A percentile compares a stretch with the other conserved stretches of the same genome.
Evolutionary conservation across 2,797 vertebrate genomes (phyloP).

Genomic region (Botia almorhae): DNA sequence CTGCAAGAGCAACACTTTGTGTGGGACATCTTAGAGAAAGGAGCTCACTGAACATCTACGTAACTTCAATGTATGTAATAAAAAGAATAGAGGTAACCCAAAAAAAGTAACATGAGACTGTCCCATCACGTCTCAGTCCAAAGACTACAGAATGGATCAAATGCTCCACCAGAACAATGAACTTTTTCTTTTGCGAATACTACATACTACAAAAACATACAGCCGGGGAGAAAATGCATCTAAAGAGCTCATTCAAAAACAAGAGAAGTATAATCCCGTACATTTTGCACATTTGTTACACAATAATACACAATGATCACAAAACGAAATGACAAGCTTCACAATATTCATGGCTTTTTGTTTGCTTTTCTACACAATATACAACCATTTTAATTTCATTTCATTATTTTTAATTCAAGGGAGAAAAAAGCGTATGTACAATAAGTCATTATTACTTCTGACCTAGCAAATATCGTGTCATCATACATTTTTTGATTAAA

Average conservation of each 20-base stretch:
- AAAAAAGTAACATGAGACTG: constrained; percentile 57
- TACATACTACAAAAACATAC: constrained; percentile 69
- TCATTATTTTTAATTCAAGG: constrained; percentile 84
- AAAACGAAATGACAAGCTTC: constrained; percentile 90
- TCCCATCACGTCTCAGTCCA: constrained; percentile 53
- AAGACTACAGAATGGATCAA: constrained; percentile 60
- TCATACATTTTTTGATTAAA: constrained; percentile 74
- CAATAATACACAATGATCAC: constrained; percentile 89
- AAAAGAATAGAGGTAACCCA: constrained; percentile 18
- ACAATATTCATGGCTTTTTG: constrained; percentile 85
- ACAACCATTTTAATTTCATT: constrained; percentile 83
- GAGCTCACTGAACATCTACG: constrained; percentile 56
- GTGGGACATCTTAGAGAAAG: constrained; percentile 49
- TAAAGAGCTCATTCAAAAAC: constrained; percentile 69
- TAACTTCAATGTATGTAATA: constrained; percentile 53
- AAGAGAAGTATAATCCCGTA: constrained; percentile 76
- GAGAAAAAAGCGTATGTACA: constrained; percentile 92
- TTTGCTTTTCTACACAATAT: constrained; percentile 89
- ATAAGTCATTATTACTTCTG: constrained; percentile 91
- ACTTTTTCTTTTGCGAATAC: constrained; percentile 67
- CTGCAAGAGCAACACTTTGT: constrained; percentile 51
- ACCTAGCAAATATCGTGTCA: constrained; percentile 87
- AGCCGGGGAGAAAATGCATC: constrained; percentile 67
- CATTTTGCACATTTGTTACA: constrained; percentile 92
- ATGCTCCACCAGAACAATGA: constrained; percentile 67